Evolutionary conservation across 2,797 vertebrate species (phyloP).

Genomic region (Parotocinclus haroldoi): DNA sequence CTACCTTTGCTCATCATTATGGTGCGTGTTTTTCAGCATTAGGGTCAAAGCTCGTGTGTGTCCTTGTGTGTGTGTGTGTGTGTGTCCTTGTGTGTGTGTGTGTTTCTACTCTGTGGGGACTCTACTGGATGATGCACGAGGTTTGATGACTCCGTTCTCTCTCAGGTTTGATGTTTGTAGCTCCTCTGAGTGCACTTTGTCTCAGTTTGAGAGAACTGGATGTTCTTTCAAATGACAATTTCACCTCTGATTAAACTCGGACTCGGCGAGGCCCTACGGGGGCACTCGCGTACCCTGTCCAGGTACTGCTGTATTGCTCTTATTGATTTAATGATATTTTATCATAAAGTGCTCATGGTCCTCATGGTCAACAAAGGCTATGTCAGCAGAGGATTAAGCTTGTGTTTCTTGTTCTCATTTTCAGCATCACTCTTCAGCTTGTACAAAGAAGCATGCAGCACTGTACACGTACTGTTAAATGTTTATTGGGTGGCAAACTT

Average conservation of each 20-base stretch:
- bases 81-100: too few relatives aligned
- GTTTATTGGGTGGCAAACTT: too few relatives aligned
- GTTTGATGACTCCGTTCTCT: conserved; percentile 49
- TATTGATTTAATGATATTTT: conserved; percentile 23
- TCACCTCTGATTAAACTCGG: conserved; percentile 32
- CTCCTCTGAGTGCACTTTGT: conserved; percentile 18
- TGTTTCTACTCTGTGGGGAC: conserved; percentile 1
- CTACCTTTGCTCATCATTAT: conserved; percentile 38
- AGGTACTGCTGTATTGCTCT: neutral
- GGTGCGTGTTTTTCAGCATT: conserved; percentile 8
- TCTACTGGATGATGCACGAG: conserved; percentile 15
- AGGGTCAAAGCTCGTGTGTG: neutral
- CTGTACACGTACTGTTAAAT: too few relatives aligned
- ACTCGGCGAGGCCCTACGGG: neutral
- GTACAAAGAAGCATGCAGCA: too few relatives aligned
- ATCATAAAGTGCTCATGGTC: conserved; percentile 1
- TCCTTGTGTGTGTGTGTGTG: conserved; percentile 2
- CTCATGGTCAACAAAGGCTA: conserved; percentile 2
- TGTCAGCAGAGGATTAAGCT: neutral
- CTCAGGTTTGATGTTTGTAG: conserved; percentile 27
- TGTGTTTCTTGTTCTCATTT: neutral
- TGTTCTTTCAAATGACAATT: conserved; percentile 27
- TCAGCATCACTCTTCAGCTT: too few relatives aligned
- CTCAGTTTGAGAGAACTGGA: conserved; percentile 30
- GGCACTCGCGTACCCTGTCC: neutral